phyloP scores from a whole-genome alignment of 2,113 vertebrate genomes.

The Lophotis ruficrista region DNA sequence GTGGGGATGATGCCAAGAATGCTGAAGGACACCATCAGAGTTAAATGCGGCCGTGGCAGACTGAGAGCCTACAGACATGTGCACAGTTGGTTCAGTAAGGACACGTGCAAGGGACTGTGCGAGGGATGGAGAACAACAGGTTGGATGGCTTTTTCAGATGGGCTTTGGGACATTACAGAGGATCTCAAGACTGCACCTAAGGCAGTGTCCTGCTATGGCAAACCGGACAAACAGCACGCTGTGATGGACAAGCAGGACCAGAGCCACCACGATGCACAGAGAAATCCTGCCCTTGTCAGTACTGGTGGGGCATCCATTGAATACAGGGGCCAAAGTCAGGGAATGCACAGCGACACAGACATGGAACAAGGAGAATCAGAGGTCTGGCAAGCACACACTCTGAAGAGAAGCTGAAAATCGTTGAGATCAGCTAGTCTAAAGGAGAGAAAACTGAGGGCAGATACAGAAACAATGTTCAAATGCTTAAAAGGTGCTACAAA shows the following conservation, averaged over 20 bases:
- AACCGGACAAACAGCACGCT: accelerated
- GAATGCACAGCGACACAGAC: background rate
- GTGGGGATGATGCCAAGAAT: background rate
- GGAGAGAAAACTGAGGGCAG: background rate
- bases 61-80: background rate
- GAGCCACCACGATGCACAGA: accelerated
- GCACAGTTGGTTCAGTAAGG: background rate
- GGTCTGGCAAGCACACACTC: background rate
- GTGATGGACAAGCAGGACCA: background rate
- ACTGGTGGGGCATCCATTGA: background rate
- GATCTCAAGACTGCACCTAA: background rate
- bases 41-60: background rate
- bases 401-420: background rate
- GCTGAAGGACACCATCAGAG: background rate
- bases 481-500: background rate
- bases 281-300: background rate
- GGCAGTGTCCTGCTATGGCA: background rate
- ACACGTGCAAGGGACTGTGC: accelerated
- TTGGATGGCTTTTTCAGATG: background rate
- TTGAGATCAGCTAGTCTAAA: background rate
- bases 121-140: background rate
- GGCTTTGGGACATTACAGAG: background rate
- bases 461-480: background rate
- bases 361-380: background rate
- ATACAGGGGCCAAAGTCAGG: background rate